Base-by-base conservation (phyloP, 2,113 vertebrate genomes). In the Cottus gobio region DNA sequence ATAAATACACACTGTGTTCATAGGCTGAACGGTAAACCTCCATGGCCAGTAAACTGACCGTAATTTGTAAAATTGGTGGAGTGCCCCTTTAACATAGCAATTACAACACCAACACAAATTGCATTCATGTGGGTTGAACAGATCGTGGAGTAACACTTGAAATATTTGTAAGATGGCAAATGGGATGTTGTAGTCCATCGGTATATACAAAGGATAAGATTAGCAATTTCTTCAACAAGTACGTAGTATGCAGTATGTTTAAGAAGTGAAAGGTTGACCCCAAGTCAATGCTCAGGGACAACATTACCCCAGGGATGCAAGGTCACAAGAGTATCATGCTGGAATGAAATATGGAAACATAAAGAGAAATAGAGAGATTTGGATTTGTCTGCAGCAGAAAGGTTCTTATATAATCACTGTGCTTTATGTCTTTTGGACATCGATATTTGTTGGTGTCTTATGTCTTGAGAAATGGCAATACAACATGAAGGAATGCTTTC, bases 261-360 rank as follows among this genome's bases (percentile, higher is more conserved):
- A 54, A 71, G 62, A 87, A 60, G 77, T 66, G 77, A 78, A 75
- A 67, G 77, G 79, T 79, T 87, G 77, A 91, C 82, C 71, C 79
- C 66, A 88, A 86, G 80, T 90, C 80, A 69, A 62, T 82, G 81
- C 91, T 91, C 89, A 91, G 91, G 90, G 89, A 91, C 87, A 81
- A 64, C 68, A 65, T 85, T 63, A 87, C 68, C 57, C 58, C 75
- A 85, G 68, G 80, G 80, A 90, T 90, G 87, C 83, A 91, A 84
- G 78, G 26, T 22, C 37, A 30, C 30, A 79, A 54, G 50, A 65
- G 39, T 60, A 81, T 61, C 0, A 77, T 30, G 28, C 26, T 61
- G 28, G 57, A 71, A 30, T 22, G 50, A 75, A 52, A n/a, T 68
- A 74, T 4, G 13, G 61, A 66, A 75, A 31, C 20, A 58, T 39